Percentiles rank a stretch among this genome's conserved stretches.
These are phyloP conservation scores for Rhabdophis nuchalis DNA, from an alignment of 2,797 vertebrate species.

Conservation along the genomic window DNA sequence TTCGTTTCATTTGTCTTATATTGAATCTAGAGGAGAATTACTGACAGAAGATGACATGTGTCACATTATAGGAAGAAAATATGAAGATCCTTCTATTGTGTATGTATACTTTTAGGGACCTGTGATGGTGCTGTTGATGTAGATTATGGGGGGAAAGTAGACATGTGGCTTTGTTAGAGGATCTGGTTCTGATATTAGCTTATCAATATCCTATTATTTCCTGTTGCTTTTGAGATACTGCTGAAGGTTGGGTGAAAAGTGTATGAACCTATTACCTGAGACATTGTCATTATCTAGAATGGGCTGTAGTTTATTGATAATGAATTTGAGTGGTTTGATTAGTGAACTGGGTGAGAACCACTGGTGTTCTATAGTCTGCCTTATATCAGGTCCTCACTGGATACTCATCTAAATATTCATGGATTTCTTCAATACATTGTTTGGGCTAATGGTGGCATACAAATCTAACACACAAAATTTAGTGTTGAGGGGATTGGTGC, in stretches of 20 bases:
- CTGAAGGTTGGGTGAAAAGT: not conserved
- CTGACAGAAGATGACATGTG: not conserved
- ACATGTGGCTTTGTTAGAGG: not conserved
- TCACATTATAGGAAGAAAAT: not conserved
- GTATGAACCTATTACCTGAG: not conserved
- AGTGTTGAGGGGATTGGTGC: not conserved
- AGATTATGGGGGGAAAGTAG: not conserved
- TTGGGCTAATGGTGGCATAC: not conserved
- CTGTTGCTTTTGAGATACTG: not conserved
- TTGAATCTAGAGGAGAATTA: not conserved
- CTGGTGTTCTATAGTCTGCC: no score
- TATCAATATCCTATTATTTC: not conserved
- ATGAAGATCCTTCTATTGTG: not conserved
- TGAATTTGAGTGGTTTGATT: no score
- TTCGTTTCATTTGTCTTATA: not conserved
- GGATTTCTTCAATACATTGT: not conserved
- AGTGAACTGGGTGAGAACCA: no score
- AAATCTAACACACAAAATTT: not conserved
- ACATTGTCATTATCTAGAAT: no score
- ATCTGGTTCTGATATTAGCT: not conserved
- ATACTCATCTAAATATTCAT: not conserved
- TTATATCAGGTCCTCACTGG: no score
- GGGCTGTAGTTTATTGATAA: no score
- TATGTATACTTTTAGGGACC: not conserved
- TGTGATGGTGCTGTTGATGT: not conserved